Evolutionary conservation across 2,888 invertebrate genomes (phyloP), one percentile per base, ranked within the genome.

Genomic region (Palloptera scutellata): DNA sequence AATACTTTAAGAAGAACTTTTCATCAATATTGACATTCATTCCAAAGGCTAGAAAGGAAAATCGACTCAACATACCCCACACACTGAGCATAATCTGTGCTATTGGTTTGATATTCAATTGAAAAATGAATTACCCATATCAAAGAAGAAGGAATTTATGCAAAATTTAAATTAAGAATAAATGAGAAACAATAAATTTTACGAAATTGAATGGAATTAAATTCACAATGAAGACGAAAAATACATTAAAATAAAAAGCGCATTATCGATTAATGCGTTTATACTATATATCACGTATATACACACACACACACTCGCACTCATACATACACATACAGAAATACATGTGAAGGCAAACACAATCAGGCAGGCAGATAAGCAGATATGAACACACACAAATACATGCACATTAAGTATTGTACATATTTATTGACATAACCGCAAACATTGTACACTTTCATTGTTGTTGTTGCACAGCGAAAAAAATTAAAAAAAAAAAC

Each of bases 191-290:
- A 15, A 15, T 48, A 60, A 20, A 43, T 48, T 15, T 10, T 48
- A 13, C 48, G 30, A 48, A 48, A 52, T 61, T 52, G 43, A 51
- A 52, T 9, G n/a, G 19, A 42, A 45, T 45, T 48, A 60, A 48
- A 60, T 30, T 15, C 58, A 42, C 43, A 42, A 41, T 17, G 20
- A 54, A 43, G 15, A 42, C 15, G 41, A 64, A 64, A 64, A 57
- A 20, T 43, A 2, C 45, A 43, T 55, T 55, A 54, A 59, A 63
- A 54, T n/a, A 20, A 42, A 63, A 54, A 63, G 15, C 20, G 63
- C 30, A 43, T 45, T 63, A 63, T 63, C 63, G 63, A 63, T 63
- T 63, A 63, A 63, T 63, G 45, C 63, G 19, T 40, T 2, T 15
- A 17, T 48, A 51, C 10, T 30, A 30, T 30, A 30, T 30, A n/a